Percentiles rank a stretch among this genome's conserved stretches.
These are phyloP conservation scores for Rhagologus leucostigma DNA, from an alignment of 2,113 vertebrate species.

Conservation along the genomic window DNA sequence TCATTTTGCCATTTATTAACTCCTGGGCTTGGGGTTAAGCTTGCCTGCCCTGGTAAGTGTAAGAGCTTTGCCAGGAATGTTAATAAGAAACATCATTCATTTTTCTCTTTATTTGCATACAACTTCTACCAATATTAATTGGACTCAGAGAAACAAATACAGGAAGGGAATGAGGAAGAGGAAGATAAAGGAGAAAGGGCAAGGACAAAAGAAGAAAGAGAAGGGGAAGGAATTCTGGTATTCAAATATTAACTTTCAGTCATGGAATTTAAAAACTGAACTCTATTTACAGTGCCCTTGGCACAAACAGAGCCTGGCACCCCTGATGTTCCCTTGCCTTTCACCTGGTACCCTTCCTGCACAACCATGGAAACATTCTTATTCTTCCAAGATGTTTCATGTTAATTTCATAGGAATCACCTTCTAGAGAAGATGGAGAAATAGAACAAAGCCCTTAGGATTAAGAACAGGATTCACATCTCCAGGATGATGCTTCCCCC, in stretches of 20 bases:
- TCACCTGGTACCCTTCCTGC: neutral
- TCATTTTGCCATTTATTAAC: neutral
- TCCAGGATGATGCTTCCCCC: neutral
- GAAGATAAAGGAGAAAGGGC: neutral
- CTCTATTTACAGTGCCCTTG: neutral
- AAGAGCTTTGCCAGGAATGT: neutral
- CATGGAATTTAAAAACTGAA: neutral
- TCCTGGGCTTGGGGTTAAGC: neutral
- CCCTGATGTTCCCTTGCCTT: neutral
- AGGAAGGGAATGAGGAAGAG: neutral
- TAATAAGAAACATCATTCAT: neutral
- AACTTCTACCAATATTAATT: neutral
- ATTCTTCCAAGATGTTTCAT: neutral
- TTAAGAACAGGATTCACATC: neutral
- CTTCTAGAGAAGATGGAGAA: neutral
- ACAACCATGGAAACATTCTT: neutral
- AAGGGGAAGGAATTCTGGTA: neutral
- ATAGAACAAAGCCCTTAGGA: neutral
- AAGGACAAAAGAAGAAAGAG: neutral
- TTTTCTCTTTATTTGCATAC: neutral
- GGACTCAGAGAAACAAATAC: neutral
- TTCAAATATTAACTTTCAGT: neutral
- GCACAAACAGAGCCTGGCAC: neutral
- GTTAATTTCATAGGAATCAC: neutral
- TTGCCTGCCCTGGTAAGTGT: neutral